Evolutionary conservation across 1,140 invertebrate species (phyloP).

Genomic region (Bicyclus anynana): DNA sequence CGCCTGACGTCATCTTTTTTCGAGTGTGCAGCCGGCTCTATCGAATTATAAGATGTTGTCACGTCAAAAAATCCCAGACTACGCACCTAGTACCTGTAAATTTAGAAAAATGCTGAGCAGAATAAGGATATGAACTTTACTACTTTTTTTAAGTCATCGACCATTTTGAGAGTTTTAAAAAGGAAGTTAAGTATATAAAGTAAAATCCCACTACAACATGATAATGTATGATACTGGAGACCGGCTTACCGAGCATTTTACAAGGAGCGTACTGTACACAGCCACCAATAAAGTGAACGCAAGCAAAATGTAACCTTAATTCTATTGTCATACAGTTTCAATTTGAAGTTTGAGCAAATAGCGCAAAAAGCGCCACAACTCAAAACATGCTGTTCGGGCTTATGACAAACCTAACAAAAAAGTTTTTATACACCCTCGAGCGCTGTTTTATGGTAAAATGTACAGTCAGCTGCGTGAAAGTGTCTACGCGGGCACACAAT

Average conservation of each 20-base stretch:
- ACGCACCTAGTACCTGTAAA: too few species aligned
- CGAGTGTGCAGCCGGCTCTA: too few species aligned
- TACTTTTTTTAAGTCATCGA: too few species aligned
- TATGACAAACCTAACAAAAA: constrained; percentile 11
- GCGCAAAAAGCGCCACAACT: not conserved
- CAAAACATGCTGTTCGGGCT: constrained; percentile 13
- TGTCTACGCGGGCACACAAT: not conserved
- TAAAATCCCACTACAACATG: constrained; percentile 14
- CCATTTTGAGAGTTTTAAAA: not conserved
- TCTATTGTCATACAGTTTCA: not conserved
- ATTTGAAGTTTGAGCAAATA: not conserved
- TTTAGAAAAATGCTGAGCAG: too few species aligned
- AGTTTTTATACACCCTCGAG: constrained; percentile 8
- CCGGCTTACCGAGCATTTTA: constrained; percentile 14
- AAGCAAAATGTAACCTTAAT: not conserved
- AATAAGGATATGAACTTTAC: too few species aligned
- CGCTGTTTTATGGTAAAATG: not conserved
- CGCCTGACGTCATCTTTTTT: too few species aligned
- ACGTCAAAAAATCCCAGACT: too few species aligned
- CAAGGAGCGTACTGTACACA: not conserved
- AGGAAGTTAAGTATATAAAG: constrained; percentile 9
- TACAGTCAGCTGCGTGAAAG: not conserved
- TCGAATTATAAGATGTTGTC: too few species aligned
- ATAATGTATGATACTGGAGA: constrained; percentile 17
- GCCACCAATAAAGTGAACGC: not conserved